Evolutionary conservation across 2,888 invertebrate species (phyloP).

Genomic region (Torymus aiolomorphi): DNA sequence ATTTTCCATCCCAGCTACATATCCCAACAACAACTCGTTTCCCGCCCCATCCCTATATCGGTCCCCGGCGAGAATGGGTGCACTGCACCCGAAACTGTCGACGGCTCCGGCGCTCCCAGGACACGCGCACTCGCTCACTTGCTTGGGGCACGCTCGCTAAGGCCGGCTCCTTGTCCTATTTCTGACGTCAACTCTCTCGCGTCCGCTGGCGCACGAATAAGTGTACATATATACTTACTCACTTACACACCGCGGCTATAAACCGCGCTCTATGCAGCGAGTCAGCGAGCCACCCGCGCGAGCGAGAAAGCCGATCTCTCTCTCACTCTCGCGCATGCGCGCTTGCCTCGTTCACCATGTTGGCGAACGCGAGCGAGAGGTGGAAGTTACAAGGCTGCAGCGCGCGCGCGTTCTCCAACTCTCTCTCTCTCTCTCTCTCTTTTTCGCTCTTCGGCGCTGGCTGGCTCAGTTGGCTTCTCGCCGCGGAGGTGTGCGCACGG

Average conservation of each 20-base stretch:
- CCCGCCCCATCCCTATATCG: too few relatives aligned
- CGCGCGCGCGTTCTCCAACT: slow-evolving; percentile 8
- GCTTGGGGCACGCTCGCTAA: too few relatives aligned
- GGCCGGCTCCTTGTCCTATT: slow-evolving; percentile 10
- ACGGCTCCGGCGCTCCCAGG: too few relatives aligned
- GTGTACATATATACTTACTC: too few relatives aligned
- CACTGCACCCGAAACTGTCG: too few relatives aligned
- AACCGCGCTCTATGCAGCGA: too few relatives aligned
- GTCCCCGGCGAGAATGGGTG: too few relatives aligned
- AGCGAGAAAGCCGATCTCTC: neutral
- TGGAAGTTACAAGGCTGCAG: neutral
- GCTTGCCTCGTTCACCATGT: slow-evolving; percentile 33
- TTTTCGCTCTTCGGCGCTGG: neutral
- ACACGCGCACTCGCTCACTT: too few relatives aligned
- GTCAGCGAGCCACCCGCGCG: neutral
- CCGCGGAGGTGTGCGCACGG: slow-evolving; percentile 30
- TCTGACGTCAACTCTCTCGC: neutral
- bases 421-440: slow-evolving; percentile 6
- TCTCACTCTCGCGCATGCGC: slow-evolving; percentile 3
- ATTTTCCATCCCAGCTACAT: too few relatives aligned
- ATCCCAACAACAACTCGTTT: too few relatives aligned
- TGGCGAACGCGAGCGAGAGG: slow-evolving; percentile 13
- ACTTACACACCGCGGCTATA: too few relatives aligned
- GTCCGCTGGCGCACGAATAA: too few relatives aligned
- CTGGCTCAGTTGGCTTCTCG: slow-evolving; percentile 33